phyloP scores from a whole-genome alignment of 2,888 invertebrate genomes.

The Mactromeris polynyma region DNA sequence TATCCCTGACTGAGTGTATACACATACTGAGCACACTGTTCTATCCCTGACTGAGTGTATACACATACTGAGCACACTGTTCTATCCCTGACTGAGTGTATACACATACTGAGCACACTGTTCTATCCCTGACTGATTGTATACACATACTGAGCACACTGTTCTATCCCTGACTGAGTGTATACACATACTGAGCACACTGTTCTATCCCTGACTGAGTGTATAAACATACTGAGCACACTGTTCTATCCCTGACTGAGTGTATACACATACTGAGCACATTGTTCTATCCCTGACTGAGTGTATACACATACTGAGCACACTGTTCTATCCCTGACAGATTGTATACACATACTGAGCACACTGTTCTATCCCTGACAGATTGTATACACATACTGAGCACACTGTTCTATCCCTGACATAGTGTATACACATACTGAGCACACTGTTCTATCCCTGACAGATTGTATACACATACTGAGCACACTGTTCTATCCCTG shows the following conservation, averaged over 20 bases:
- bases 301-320: not conserved
- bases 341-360: not conserved
- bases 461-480: not conserved
- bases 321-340: no score
- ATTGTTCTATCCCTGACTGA: no score
- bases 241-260: no score
- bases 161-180: no score
- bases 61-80: not conserved
- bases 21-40: not conserved
- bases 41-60: not conserved
- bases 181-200: not conserved
- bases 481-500: no score
- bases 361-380: no score
- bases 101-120: not conserved
- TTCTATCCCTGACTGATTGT: not conserved
- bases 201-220: no score
- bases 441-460: no score
- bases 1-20: not conserved
- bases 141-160: not conserved
- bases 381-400: not conserved
- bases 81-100: not conserved
- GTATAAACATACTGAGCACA: not conserved
- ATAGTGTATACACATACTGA: not conserved
- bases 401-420: no score
- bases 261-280: not conserved